phyloP scores from a whole-genome alignment of 2,888 invertebrate genomes.

The Eristalis tenax region DNA sequence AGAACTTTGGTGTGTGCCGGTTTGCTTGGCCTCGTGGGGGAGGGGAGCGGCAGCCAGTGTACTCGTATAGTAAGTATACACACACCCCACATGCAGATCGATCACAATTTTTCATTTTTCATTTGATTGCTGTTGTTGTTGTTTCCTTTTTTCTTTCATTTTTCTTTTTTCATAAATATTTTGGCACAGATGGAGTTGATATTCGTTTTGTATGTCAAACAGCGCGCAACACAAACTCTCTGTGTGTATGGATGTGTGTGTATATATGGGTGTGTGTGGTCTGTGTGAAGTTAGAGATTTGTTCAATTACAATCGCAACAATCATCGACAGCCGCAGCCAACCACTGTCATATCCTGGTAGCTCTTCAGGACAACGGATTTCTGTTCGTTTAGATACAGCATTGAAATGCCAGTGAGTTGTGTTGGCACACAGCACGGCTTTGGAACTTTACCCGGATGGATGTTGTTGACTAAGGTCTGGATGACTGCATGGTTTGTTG shows the following conservation, averaged over 20 bases:
- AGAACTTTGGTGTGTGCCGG: neutral
- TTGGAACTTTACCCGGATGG: constrained; percentile 94
- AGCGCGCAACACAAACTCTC: constrained; percentile 25
- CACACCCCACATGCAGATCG: constrained; percentile 13
- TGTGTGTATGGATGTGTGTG: neutral
- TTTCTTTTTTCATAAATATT: neutral
- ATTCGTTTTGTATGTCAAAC: constrained; percentile 24
- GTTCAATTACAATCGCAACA: constrained; percentile 19
- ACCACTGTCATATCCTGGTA: constrained; percentile 99
- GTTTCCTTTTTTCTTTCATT: constrained; percentile 10
- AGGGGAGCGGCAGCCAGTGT: constrained; percentile 32
- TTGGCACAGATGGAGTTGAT: constrained; percentile 67
- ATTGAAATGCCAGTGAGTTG: constrained; percentile 96
- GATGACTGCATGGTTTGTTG: constrained; percentile 99
- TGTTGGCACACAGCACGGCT: constrained; percentile 98
- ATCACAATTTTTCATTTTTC: constrained; percentile 47
- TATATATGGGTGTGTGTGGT: constrained; percentile 17
- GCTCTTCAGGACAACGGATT: constrained; percentile 98
- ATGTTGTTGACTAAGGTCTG: constrained; percentile 97
- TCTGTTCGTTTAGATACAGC: constrained; percentile 96
- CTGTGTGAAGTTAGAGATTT: constrained; percentile 21
- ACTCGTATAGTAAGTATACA: constrained; percentile 19
- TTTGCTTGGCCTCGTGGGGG: neutral
- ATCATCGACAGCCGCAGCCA: constrained; percentile 98
- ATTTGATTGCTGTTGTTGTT: neutral